phyloP scores from a whole-genome alignment of 2,113 vertebrate species.

The Amazona guildingii region DNA sequence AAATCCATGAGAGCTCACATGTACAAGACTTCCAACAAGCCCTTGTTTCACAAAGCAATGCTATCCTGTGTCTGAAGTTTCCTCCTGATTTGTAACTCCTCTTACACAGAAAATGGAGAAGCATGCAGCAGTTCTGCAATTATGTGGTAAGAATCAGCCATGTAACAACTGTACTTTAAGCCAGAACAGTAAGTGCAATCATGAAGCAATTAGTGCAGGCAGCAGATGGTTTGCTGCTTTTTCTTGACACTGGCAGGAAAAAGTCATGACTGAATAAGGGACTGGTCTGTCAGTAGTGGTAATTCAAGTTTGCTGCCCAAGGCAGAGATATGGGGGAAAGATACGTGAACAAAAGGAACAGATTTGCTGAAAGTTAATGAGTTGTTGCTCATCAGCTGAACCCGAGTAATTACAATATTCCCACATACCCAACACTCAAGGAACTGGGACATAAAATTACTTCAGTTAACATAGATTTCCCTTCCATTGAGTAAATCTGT shows the following conservation, averaged over 20 bases:
- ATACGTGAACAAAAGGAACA: background rate
- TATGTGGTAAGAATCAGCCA: background rate
- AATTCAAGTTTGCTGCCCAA: conserved; percentile 28
- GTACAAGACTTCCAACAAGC: background rate
- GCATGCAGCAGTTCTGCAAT: background rate
- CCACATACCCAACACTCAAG: background rate
- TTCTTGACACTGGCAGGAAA: conserved; percentile 27
- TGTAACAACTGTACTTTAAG: background rate
- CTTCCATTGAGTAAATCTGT: background rate
- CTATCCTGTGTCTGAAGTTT: background rate
- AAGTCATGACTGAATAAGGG: conserved; percentile 18
- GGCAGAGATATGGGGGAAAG: background rate
- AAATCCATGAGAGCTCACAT: background rate
- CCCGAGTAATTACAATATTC: conserved; percentile 29
- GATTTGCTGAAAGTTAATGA: background rate
- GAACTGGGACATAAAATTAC: background rate
- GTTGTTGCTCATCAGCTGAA: background rate
- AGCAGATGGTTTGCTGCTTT: conserved; percentile 41
- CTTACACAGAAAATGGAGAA: background rate
- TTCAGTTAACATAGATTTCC: background rate
- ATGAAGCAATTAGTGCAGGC: conserved; percentile 52
- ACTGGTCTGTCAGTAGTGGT: conserved; percentile 18
- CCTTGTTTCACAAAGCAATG: background rate
- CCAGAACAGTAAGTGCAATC: conserved; percentile 52
- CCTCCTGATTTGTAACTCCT: conserved; percentile 5